These are phyloP conservation scores for Lysiphlebus fabarum DNA, from an alignment of 1,140 invertebrate species.

Conservation along the genomic window DNA sequence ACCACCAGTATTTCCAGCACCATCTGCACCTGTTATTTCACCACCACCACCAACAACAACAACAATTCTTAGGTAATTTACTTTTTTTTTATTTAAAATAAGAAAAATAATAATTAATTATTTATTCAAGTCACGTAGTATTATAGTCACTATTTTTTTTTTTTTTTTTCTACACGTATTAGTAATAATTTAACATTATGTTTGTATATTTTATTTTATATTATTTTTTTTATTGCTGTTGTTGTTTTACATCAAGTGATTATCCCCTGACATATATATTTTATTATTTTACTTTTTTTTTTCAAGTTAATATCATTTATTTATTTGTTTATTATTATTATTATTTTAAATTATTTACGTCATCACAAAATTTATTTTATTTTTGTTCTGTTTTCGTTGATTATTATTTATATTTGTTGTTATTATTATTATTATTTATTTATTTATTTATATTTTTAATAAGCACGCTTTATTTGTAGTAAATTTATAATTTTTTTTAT, in stretches of 20 bases:
- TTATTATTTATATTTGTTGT: slow-evolving; percentile 15
- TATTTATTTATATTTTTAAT: slow-evolving; percentile 18
- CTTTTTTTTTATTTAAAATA: slow-evolving; percentile 8
- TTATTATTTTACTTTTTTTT: slow-evolving; percentile 27
- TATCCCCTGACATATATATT: slow-evolving; percentile 15
- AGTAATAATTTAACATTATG: slow-evolving; percentile 9
- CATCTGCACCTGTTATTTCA: slow-evolving; percentile 44
- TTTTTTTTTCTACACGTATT: background rate
- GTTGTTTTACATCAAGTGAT: too few relatives aligned
- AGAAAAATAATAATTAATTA: slow-evolving; percentile 1
- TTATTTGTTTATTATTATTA: slow-evolving; percentile 6
- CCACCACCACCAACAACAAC: slow-evolving; percentile 42
- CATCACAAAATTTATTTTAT: slow-evolving; percentile 4
- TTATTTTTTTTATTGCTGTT: slow-evolving; percentile 16
- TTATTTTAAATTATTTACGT: background rate
- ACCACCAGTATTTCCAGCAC: slow-evolving; percentile 52
- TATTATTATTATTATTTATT: slow-evolving; percentile 21
- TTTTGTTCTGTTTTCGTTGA: slow-evolving; percentile 18
- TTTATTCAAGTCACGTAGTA: slow-evolving; percentile 5
- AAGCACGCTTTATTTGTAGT: background rate
- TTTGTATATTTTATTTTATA: slow-evolving; percentile 12
- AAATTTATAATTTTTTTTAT: background rate
- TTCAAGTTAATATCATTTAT: slow-evolving; percentile 12
- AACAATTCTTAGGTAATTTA: slow-evolving; percentile 45
- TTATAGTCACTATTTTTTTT: background rate